Evolutionary conservation across 2,797 vertebrate genomes (phyloP).

Genomic region (Pipistrellus pygmaeus): DNA sequence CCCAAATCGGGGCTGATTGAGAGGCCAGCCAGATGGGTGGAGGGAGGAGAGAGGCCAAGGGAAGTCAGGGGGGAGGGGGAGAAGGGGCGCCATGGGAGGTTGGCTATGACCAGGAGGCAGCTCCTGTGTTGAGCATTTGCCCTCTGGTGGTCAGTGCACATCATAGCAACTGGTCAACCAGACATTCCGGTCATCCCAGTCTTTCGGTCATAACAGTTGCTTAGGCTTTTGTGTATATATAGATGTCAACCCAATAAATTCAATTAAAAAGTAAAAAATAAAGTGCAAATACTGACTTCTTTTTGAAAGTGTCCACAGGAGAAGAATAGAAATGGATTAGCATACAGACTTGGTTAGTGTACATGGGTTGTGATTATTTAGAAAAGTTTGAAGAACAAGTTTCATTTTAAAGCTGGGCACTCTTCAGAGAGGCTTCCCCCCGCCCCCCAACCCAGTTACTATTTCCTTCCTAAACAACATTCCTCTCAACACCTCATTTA

Average conservation of each 20-base stretch:
- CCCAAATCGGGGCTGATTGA: no score
- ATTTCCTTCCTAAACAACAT: constrained; percentile 16
- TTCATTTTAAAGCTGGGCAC: neutral
- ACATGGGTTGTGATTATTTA: neutral
- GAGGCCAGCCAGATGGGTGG: no score
- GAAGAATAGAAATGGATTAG: neutral
- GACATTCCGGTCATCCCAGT: no score
- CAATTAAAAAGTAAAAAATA: neutral
- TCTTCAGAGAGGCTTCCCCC: neutral
- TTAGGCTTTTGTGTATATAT: neutral
- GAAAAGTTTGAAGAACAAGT: neutral
- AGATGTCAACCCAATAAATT: neutral
- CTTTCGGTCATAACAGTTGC: no score
- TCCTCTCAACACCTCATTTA: constrained; percentile 54
- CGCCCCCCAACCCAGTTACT: neutral
- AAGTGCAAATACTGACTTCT: neutral
- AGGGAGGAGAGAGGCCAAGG: no score
- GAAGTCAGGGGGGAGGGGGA: no score
- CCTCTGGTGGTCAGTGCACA: no score
- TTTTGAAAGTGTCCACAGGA: neutral
- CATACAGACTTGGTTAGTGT: neutral
- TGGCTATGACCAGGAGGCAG: no score
- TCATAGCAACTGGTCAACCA: no score
- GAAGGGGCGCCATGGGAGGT: no score
- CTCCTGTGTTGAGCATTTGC: no score